Evolutionary conservation across 2,113 vertebrate species (phyloP), one percentile per base, ranked within the genome.

Genomic region (Rhagologus leucostigma): DNA sequence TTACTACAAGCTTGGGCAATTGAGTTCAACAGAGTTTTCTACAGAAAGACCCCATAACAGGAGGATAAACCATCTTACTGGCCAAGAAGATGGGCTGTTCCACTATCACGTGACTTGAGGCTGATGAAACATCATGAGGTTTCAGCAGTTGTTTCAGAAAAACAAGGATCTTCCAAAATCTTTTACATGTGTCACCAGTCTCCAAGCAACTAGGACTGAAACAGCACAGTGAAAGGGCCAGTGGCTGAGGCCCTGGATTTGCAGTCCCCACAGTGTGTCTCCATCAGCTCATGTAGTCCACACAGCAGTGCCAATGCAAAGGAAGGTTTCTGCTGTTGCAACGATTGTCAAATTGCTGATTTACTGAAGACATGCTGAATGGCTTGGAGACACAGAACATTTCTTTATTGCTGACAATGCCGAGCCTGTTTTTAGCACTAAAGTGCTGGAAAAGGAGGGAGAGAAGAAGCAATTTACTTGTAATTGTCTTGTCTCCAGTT

Each of bases 401-500:
- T 82, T 49, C 73, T 91, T 63, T 59, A 80, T 24, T 90, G 75
- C 60, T 78, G 79, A 83, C 50, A 94, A 9, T 49, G 76, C 67
- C 60, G 44, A 89, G 83, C 47, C 64, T 68, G 68, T 49, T 86
- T 67, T 78, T 84, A 68, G 52, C 33, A 41, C 17, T 60, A 71
- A 70, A 74, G 19, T 52, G 75, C 52, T 88, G n/a, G 60, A 44
- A 94, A 89, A 95, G 41, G 26, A 89, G 41, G 27, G 14, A 84
- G 52, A 67, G 24, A 63, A 50, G 33, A 83, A 26, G 67, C 60
- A 70, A 39, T 79, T 96, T 93, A 81, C 60, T 78, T 89, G 78
- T 53, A 87, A 87, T 81, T 91, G 50, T 73, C 87, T 87, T 94
- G 70, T 83, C 83, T 93, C 64, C 68, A 57, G 33, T 70, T 92